phyloP scores from a whole-genome alignment of 2,888 invertebrate genomes.

The Hyposoter didymator region DNA sequence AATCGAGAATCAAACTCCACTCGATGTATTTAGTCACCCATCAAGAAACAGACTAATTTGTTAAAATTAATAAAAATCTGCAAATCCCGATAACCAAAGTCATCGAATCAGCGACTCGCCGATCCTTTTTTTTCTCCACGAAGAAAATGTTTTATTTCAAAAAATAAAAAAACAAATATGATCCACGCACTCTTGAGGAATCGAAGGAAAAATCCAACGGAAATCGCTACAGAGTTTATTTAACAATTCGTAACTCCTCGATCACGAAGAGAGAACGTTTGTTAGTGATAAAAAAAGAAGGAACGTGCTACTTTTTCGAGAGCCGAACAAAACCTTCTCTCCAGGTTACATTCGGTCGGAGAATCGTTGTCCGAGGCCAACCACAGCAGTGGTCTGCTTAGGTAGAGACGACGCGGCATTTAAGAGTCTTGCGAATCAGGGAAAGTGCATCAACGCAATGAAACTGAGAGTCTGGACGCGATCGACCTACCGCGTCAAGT shows the following conservation, averaged over 20 bases:
- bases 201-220: no score
- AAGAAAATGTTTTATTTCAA: background rate
- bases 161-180: no score
- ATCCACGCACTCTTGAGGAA: background rate
- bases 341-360: background rate
- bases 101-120: background rate
- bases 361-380: slow-evolving; percentile 17
- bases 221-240: background rate
- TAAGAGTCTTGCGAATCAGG: slow-evolving; percentile 48
- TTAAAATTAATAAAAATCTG: background rate
- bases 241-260: background rate
- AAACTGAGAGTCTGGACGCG: slow-evolving; percentile 47
- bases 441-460: slow-evolving; percentile 65
- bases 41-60: background rate
- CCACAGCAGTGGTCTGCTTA: background rate
- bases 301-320: background rate
- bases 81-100: background rate
- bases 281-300: background rate
- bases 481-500: slow-evolving; percentile 13
- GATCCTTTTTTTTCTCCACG: background rate
- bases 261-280: background rate
- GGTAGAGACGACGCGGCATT: slow-evolving; percentile 20
- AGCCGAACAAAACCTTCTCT: background rate
- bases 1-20: background rate
- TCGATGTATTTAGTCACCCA: background rate